Base-by-base conservation (phyloP, 2,888 invertebrate species). In the Unio delphinus region DNA sequence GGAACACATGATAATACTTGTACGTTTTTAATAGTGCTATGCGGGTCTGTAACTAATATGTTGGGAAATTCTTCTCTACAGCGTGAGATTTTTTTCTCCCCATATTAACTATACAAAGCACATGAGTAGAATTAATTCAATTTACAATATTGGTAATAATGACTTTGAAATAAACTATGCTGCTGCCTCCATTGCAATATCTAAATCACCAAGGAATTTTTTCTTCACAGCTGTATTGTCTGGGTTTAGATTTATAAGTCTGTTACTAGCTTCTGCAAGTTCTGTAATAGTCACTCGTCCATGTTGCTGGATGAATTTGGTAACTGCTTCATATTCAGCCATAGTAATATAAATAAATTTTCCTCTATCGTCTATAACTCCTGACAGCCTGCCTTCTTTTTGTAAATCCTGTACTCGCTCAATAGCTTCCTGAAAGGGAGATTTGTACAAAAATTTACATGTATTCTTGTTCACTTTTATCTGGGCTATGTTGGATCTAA, bases 311-410 rank as follows among this genome's bases (percentile, higher is more conserved):
- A 99, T 96, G 89, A 98, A 99, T 88, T 96, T 97, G 0, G 98
- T 98, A 2, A 99, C 97, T 71, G 95, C 94, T 84, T 95, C 93
- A 74, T 99, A 92, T 90, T 99, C 99, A 61, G 94, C 94, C 81
- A 94, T 93, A 0, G 98, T 96, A 67, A 99, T 95, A 90, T 96
- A 99, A 87, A 99, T 99, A 89, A 99, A 99, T 91, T 99, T 99
- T 26, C 99, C 99, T 75, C 99, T 92, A 90, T 99, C 99, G 88
- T 99, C 99, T 80, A 99, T 95, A 1, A 99, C 99, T 0, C 99
- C 93, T 3, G 97, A 96, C n/a, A 99, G 91, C 68, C 93, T 93
- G 18, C 95, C 96, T 74, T 95, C 94, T 0, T 93, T 92, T 84
- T 96, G 95, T 63, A 99, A 91, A 63, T 95, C 94, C 76, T 95